Evolutionary conservation across 2,888 invertebrate species (phyloP).

Genomic region (Athrips mouffetella): DNA sequence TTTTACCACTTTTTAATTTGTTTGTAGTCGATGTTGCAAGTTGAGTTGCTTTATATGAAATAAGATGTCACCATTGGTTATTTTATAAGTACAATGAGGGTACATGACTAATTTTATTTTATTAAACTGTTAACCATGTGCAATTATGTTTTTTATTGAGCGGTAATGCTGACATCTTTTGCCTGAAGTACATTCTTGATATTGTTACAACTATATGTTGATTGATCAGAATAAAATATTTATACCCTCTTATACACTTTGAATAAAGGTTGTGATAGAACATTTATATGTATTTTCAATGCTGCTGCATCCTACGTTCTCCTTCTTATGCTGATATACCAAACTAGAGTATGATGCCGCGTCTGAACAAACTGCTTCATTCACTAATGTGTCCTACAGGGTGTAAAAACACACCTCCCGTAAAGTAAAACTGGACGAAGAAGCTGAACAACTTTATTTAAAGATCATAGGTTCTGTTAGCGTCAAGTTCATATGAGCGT

Average conservation of each 20-base stretch:
- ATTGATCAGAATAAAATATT: conserved; percentile 49
- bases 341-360: no score
- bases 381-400: no score
- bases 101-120: conserved; percentile 6
- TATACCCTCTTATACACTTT: conserved; percentile 52
- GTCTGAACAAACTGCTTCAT: no score
- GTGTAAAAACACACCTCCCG: no score
- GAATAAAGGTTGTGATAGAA: conserved; percentile 63
- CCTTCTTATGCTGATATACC: conserved; percentile 17
- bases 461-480: no score
- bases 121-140: conserved; percentile 6
- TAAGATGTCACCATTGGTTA: conserved; percentile 13
- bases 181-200: conserved; percentile 20
- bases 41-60: not conserved
- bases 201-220: conserved; percentile 32
- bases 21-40: conserved; percentile 8
- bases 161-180: conserved; percentile 20
- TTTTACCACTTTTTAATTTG: no score
- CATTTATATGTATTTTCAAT: conserved; percentile 63
- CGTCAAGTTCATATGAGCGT: no score
- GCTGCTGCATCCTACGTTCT: conserved; percentile 44
- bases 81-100: conserved; percentile 9
- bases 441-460: no score
- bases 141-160: conserved; percentile 2
- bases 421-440: no score